Percentiles rank a stretch among this genome's conserved stretches.
Evolutionary conservation across 2,797 vertebrate genomes (phyloP).

Genomic region (Xenops minutus): DNA sequence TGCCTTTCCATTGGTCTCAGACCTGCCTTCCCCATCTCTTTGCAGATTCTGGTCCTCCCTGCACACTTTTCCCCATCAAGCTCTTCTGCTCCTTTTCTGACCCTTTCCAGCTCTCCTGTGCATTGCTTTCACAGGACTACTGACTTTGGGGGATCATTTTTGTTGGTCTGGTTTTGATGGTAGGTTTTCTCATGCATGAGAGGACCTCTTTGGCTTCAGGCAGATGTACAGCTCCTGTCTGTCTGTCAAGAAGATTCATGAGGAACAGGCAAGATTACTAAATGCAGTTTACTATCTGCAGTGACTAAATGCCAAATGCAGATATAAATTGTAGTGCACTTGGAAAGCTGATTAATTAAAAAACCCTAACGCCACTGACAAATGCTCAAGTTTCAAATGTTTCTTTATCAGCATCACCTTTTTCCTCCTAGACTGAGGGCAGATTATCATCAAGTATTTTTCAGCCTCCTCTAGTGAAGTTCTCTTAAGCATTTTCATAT

Average conservation of each 20-base stretch:
- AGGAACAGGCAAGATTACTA: constrained; percentile 15
- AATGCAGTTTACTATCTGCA: constrained; percentile 22
- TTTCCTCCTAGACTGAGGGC: not conserved
- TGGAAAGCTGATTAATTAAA: constrained; percentile 41
- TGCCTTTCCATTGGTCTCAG: not conserved
- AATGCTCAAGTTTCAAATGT: not conserved
- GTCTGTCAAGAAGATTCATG: constrained; percentile 32
- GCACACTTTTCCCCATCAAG: not conserved
- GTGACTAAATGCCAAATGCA: constrained; percentile 1
- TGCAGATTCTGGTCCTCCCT: not conserved
- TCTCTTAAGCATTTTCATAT: not conserved
- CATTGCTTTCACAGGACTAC: not conserved
- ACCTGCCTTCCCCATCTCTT: not conserved
- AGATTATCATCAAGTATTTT: not conserved
- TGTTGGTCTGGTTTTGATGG: not conserved
- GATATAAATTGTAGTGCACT: not conserved
- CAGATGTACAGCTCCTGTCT: not conserved
- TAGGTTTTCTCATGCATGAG: not conserved
- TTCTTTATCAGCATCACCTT: not conserved
- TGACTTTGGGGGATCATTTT: not conserved
- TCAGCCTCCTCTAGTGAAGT: not conserved
- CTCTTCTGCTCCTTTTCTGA: not conserved
- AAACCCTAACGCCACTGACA: not conserved
- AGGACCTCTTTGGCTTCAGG: not conserved
- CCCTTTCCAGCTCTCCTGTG: not conserved